Conservation (phyloP, 1,140 invertebrate genomes). For the Elymnias hypermnestra region DNA sequence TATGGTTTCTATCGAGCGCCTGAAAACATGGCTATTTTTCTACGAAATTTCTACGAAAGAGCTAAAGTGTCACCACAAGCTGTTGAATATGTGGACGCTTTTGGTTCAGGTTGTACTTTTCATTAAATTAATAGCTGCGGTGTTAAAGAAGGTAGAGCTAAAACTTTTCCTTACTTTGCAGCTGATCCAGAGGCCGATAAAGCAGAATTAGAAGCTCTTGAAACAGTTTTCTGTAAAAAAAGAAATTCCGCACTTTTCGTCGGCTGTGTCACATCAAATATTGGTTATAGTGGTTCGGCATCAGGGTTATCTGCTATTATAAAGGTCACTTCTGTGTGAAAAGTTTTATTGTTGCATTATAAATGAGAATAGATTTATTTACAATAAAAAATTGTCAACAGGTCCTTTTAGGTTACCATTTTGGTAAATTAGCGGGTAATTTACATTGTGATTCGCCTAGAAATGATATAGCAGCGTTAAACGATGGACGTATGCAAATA, state of each 20-base stretch:
- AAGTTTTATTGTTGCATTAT: neutral
- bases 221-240: conserved; percentile 51
- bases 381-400: conserved; percentile 9
- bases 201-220: conserved; percentile 44
- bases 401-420: conserved; percentile 45
- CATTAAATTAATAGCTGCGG: neutral
- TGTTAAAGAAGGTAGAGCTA: neutral
- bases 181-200: conserved; percentile 61
- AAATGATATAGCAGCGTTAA: conserved; percentile 39
- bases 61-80: conserved; percentile 77
- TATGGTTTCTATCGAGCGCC: conserved; percentile 76
- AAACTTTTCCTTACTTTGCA: conserved; percentile 30
- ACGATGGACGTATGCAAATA: too few species aligned
- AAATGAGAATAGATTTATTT: neutral
- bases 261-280: conserved; percentile 85
- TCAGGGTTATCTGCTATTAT: conserved; percentile 78
- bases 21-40: conserved; percentile 72
- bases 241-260: conserved; percentile 78
- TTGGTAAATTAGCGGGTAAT: conserved; percentile 36
- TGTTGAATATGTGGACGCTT: conserved; percentile 85
- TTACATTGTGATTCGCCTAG: conserved; percentile 31
- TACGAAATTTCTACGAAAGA: conserved; percentile 80
- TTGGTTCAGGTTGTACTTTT: conserved; percentile 78
- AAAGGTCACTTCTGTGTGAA: conserved; percentile 57
- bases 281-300: conserved; percentile 83